Evolutionary conservation across 2,113 vertebrate genomes (phyloP).

Genomic region (Montifringilla adamsi): DNA sequence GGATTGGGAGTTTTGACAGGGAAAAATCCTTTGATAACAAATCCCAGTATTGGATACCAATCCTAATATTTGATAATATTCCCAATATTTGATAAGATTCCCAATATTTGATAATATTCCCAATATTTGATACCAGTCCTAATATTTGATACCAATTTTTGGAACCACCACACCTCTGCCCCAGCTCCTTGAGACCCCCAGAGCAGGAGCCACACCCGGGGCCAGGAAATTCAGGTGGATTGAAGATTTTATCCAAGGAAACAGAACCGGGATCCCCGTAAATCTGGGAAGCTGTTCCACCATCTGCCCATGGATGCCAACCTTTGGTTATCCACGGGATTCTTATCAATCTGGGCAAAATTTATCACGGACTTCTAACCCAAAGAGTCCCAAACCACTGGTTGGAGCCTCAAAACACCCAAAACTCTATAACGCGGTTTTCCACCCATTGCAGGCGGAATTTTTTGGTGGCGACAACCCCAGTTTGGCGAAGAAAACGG

Average conservation of each 20-base stretch:
- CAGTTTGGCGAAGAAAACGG: neutral
- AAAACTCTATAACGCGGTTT: rapidly evolving
- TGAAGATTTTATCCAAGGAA: neutral
- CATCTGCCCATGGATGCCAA: rapidly evolving
- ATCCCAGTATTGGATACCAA: too few relatives aligned
- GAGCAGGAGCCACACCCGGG: neutral
- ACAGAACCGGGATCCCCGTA: neutral
- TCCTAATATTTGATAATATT: neutral
- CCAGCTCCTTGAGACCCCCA: too few relatives aligned
- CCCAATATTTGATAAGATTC: neutral
- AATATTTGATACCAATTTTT: neutral
- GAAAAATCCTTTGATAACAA: neutral
- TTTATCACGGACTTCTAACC: neutral
- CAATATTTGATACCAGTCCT: too few relatives aligned
- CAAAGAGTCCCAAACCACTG: neutral
- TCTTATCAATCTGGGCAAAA: neutral
- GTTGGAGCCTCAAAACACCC: neutral
- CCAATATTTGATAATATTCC: neutral
- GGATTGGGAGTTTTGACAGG: neutral
- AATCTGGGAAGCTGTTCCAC: neutral
- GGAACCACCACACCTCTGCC: neutral
- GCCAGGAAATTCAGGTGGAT: neutral
- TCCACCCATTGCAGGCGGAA: rapidly evolving
- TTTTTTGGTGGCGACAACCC: rapidly evolving
- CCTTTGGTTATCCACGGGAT: neutral